phyloP scores from a whole-genome alignment of 2,888 invertebrate genomes.

The Sinotaia quadrata region DNA sequence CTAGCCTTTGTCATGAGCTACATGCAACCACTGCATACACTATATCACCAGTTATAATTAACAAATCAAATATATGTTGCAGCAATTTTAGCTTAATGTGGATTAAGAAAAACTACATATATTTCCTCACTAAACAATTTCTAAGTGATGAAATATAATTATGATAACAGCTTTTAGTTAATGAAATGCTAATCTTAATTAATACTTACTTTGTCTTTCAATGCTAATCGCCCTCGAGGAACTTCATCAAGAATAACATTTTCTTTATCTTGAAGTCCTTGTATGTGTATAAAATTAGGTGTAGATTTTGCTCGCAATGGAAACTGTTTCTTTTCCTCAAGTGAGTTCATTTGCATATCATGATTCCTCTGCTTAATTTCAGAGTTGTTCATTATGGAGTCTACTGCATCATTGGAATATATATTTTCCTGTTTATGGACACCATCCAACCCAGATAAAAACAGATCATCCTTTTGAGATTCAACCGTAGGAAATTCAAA shows the following conservation, averaged over 20 bases:
- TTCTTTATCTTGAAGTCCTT: neutral
- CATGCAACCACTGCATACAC: too few relatives aligned
- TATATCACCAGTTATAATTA: too few relatives aligned
- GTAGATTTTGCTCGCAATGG: neutral
- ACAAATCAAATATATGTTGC: too few relatives aligned
- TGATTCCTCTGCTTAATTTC: neutral
- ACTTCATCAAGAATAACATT: neutral
- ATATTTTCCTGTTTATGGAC: too few relatives aligned
- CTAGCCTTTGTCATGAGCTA: too few relatives aligned
- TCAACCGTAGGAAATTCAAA: neutral
- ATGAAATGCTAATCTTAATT: too few relatives aligned
- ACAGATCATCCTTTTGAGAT: neutral
- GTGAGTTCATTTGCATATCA: neutral
- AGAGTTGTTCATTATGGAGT: neutral
- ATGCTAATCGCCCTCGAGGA: neutral
- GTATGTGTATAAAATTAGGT: conserved; percentile 3
- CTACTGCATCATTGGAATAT: neutral
- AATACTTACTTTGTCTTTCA: conserved; percentile 17
- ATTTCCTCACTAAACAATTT: too few relatives aligned
- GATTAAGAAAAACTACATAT: too few relatives aligned
- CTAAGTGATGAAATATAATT: too few relatives aligned
- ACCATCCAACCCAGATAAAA: neutral
- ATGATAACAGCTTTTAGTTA: too few relatives aligned
- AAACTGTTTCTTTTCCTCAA: neutral
- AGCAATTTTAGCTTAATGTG: too few relatives aligned